Evolutionary conservation across 1,140 invertebrate genomes (phyloP), one percentile per base, ranked within the genome.

Genomic region (Leptinotarsa lineolata): DNA sequence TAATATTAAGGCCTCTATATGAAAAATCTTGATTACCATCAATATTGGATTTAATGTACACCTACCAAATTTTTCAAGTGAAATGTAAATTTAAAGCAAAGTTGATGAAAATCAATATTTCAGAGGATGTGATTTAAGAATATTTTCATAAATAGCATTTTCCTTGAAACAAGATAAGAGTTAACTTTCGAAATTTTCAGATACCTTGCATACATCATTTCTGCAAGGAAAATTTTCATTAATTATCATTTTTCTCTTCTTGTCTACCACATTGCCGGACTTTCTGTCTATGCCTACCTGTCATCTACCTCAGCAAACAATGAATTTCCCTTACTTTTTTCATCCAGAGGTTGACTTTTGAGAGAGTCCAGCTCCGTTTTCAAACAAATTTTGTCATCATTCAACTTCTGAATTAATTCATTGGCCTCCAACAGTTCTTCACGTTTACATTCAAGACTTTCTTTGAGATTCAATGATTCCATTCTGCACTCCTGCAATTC

Each of bases 261-360:
- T 39, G 30, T 39, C 30, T 39, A 39, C 30, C 30, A 39, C 30
- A 39, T 39, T 11, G 8, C 0, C 8, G 30, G 30, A 11, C 0
- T 39, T 2, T 2, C 30, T 39, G 8, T 39, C 8, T 39, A 39
- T 69, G 63, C 24, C 59, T 76, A 81, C 78, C 74, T 79, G 58
- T 82, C 80, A 72, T 82, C 72, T 4, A 82, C 80, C 78, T 82
- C 78, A 13, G 79, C 80, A 79, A 82, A 82, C 60, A 82, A 66
- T 22, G 81, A 82, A 73, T 82, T 82, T 46, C 81, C 81, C 76
- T 79, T 75, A 45, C 75, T 78, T 12, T 73, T 60, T 18, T 65
- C 46, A 70, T 80, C 68, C n/a, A 78, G 45, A 11, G 80, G 79
- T 70, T 77, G 72, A 61, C 68, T 77, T 75, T 76, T 80, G 4